Percentiles rank a stretch among this genome's conserved stretches.
These are phyloP conservation scores for Saguinus imperator DNA, from an alignment of 2,113 vertebrate species.

Conservation along the genomic window DNA sequence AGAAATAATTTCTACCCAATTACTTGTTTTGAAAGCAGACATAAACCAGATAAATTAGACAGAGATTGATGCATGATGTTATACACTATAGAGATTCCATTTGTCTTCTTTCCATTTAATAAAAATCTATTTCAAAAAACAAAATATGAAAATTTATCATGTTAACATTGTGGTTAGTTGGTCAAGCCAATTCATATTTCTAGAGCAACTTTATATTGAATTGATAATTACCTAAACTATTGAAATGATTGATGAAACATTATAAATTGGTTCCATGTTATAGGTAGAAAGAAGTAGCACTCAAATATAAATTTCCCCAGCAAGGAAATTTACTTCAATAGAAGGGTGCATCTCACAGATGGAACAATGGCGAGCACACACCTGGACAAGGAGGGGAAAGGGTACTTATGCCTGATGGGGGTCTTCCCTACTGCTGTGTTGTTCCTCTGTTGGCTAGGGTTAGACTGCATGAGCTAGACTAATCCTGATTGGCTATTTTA, in stretches of 20 bases:
- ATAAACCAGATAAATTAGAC: not conserved
- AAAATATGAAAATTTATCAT: not conserved
- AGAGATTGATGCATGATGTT: not conserved
- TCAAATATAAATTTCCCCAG: no score
- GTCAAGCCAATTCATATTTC: not conserved
- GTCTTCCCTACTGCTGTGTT: no score
- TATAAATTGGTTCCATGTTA: not conserved
- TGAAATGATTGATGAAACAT: conserved; percentile 29
- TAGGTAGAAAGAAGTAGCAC: no score
- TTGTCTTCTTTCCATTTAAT: not conserved
- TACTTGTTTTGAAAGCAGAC: not conserved
- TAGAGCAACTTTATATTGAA: not conserved
- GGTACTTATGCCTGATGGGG: no score
- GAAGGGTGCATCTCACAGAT: no score
- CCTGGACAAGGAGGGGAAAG: no score
- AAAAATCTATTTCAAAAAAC: not conserved
- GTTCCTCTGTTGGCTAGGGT: no score
- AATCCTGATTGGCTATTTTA: no score
- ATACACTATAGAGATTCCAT: not conserved
- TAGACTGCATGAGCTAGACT: no score
- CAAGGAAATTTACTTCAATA: not conserved
- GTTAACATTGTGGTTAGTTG: not conserved
- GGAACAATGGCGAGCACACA: no score
- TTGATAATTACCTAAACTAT: not conserved
- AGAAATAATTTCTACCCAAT: not conserved